Evolutionary conservation across 2,797 vertebrate genomes (phyloP), one percentile per base, ranked within the genome.

Genomic region (Babyrousa celebensis): DNA sequence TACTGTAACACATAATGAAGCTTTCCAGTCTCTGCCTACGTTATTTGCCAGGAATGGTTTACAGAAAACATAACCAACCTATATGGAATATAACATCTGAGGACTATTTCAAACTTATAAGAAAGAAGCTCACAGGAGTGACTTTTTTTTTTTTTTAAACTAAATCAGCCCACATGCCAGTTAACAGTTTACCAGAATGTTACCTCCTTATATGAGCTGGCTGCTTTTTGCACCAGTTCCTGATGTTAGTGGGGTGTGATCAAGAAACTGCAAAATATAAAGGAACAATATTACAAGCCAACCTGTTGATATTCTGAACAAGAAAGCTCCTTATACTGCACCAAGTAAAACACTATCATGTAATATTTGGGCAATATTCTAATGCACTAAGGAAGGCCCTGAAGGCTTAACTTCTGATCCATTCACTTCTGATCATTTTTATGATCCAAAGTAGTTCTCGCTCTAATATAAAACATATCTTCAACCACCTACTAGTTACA

Each of bases 281-380:
- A 70, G 89, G 83, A 95, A 87, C 85, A 94, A 54, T 89, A 85
- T 97, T 97, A 80, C n/a, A 25, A 95, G 91, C 92, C 98, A 97
- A 98, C 98, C 98, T 98, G 98, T 98, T 98, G 98, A 98, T 98
- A 97, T 83, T 98, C 86, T 78, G 77, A 88, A 43, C 48, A 82
- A 74, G 78, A 96, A 96, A 93, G 17, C 77, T 86, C 78, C 74
- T 82, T 58, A 62, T 84, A 72, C 36, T 52, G 10, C 18, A 10
- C 74, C 40, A 94, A 97, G 93, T 96, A 96, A 72, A 98, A 96
- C 96, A 80, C 1, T 80, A 72, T 89, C 14, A n/a, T 43, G 84
- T 74, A 0, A 71, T 15, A 52, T 95, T 95, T 32, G 80, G 92
- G 58, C 40, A 95, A 97, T 96, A 94, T 62, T 96, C 90, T 98